phyloP scores from a whole-genome alignment of 2,113 vertebrate species.

The Rutilus rutilus region DNA sequence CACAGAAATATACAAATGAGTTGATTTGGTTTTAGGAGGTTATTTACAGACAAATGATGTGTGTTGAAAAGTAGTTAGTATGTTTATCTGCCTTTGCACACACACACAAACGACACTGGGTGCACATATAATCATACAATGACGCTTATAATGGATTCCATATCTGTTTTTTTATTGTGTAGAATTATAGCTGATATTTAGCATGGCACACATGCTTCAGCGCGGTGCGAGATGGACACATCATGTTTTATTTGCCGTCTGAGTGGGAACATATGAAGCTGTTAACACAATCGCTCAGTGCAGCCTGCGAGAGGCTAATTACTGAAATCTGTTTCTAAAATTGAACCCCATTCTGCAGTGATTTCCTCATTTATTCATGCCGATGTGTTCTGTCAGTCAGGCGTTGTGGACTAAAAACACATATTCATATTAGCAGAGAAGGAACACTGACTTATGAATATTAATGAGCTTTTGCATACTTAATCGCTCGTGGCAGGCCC shows the following conservation, averaged over 20 bases:
- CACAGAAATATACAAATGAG: neutral
- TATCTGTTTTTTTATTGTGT: neutral
- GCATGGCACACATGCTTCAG: neutral
- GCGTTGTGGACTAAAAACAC: slow-evolving; percentile 29
- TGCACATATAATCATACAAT: slow-evolving; percentile 6
- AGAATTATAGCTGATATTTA: neutral
- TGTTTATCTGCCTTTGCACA: neutral
- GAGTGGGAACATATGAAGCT: slow-evolving; percentile 40
- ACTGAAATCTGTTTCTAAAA: slow-evolving; percentile 43
- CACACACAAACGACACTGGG: neutral
- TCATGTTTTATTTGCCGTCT: slow-evolving; percentile 36
- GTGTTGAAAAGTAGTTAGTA: neutral
- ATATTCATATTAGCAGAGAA: slow-evolving; percentile 32
- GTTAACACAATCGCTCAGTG: slow-evolving; percentile 42
- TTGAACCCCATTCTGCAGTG: slow-evolving; percentile 32
- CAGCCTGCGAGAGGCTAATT: slow-evolving; percentile 38
- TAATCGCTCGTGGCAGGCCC: slow-evolving; percentile 47
- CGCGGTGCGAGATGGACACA: neutral
- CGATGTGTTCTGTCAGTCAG: slow-evolving; percentile 60
- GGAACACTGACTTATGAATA: slow-evolving; percentile 45
- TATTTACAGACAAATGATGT: neutral
- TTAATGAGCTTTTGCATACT: slow-evolving; percentile 44
- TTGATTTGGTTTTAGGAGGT: neutral
- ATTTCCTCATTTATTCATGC: slow-evolving; percentile 49
- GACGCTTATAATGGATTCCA: neutral